These are phyloP conservation scores for Endotricha flammealis DNA, from an alignment of 2,888 invertebrate species.

Conservation along the genomic window DNA sequence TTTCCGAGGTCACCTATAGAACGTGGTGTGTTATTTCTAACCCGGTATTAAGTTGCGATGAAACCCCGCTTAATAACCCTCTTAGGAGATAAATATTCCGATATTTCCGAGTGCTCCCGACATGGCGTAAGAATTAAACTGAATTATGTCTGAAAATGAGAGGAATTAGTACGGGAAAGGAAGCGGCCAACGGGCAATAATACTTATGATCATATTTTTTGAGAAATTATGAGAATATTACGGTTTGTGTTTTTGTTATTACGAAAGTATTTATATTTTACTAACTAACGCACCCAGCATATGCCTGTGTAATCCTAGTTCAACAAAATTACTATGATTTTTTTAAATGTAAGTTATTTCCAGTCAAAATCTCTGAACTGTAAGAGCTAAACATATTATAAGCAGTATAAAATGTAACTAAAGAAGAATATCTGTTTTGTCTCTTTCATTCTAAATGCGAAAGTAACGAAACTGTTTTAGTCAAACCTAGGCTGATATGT, in stretches of 20 bases:
- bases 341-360: too few relatives aligned
- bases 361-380: too few relatives aligned
- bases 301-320: too few relatives aligned
- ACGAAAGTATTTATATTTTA: too few relatives aligned
- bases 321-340: too few relatives aligned
- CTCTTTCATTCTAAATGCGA: too few relatives aligned
- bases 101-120: constrained; percentile 36
- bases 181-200: constrained; percentile 9
- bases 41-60: constrained; percentile 25
- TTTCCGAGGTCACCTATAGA: constrained; percentile 21
- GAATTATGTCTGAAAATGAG: constrained; percentile 28
- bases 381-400: too few relatives aligned
- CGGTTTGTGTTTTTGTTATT: background rate
- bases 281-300: too few relatives aligned
- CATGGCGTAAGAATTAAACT: constrained; percentile 29
- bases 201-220: constrained; percentile 5
- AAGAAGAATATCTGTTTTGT: too few relatives aligned
- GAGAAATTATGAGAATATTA: background rate
- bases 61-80: constrained; percentile 34
- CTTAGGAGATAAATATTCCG: constrained; percentile 38
- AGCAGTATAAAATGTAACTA: too few relatives aligned
- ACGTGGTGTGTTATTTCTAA: constrained; percentile 25
- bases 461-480: too few relatives aligned
- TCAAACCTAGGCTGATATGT: too few relatives aligned
- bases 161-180: constrained; percentile 18